phyloP scores from a whole-genome alignment of 2,113 vertebrate species.

The Nerophis ophidion region DNA sequence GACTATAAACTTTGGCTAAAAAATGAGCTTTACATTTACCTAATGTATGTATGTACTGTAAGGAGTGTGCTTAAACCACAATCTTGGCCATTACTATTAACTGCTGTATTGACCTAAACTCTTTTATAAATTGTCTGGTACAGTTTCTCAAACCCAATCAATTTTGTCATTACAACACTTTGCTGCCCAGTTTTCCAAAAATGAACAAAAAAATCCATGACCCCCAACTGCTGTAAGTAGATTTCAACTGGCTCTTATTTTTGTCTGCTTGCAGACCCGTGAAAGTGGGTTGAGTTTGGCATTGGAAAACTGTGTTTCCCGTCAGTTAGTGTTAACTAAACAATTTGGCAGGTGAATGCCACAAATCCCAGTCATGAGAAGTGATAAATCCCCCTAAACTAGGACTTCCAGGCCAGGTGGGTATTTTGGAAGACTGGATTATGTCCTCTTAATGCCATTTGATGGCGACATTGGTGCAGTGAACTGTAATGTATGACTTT shows the following conservation, averaged over 20 bases:
- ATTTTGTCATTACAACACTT: no score
- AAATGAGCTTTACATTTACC: no score
- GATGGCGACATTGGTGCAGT: not conserved
- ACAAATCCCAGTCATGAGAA: constrained; percentile 44
- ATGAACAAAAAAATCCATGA: not conserved
- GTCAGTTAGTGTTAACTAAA: constrained; percentile 16
- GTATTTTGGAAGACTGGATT: constrained; percentile 1
- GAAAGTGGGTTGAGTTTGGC: constrained; percentile 25
- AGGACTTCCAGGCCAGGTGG: not conserved
- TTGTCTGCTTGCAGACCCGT: constrained; percentile 21
- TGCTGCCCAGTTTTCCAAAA: not conserved
- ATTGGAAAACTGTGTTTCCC: constrained; percentile 17
- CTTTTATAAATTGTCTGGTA: no score
- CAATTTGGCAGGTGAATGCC: constrained; percentile 9
- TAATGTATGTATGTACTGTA: no score
- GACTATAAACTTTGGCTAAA: no score
- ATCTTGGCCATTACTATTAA: no score
- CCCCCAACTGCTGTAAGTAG: constrained; percentile 1
- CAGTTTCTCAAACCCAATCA: no score
- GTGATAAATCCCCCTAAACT: constrained; percentile 29
- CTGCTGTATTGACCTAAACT: no score
- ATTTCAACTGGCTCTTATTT: not conserved
- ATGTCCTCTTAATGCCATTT: not conserved
- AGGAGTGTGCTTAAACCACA: no score
- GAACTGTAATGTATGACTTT: not conserved